Base-by-base conservation (phyloP, 2,888 invertebrate genomes). In the Tubulanus polymorphus region DNA sequence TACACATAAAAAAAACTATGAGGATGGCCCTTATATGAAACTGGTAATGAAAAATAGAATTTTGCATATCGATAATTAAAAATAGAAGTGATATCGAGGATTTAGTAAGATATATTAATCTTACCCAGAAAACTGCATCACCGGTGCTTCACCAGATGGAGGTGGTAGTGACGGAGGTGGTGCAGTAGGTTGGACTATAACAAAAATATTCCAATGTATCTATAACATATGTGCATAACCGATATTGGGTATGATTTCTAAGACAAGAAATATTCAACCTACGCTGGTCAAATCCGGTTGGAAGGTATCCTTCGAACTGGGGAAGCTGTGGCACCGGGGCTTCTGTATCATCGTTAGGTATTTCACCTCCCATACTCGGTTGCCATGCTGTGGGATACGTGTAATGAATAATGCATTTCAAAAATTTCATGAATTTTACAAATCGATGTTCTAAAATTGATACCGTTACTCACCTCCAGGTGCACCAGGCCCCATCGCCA, bases 81-180 rank as follows among this genome's bases (percentile, higher is more conserved):
- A n/a, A 25, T 48, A 60, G n/a, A n/a, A n/a, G n/a, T n/a, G n/a
- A n/a, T n/a, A n/a, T n/a, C n/a, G n/a, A n/a, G n/a, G n/a, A n/a
- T n/a, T n/a, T n/a, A n/a, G n/a, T n/a, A n/a, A n/a, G n/a, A n/a
- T n/a, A n/a, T n/a, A n/a, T n/a, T n/a, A 32, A 32, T 20, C 63
- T 57, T 53, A 65, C 65, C 63, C 59, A 2, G 57, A 53, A 41
- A 65, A 65, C 37, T 62, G 58, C 60, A 62, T 61, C 23, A 56
- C 63, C 2, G 69, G 69, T 25, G 65, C 65, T 8, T 61, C 63
- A 10, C 55, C 58, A 1, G 61, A 62, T 12, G 54, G 61, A 2
- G 64, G 64, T 23, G 57, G 61, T 20, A 63, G 65, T 20, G 27
- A 30, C 2, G 66, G 62, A 2, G 64, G 67, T 15, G 70, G 70